These are phyloP conservation scores for Synanthedon tipuliformis DNA, from an alignment of 2,888 invertebrate genomes.

Conservation along the genomic window DNA sequence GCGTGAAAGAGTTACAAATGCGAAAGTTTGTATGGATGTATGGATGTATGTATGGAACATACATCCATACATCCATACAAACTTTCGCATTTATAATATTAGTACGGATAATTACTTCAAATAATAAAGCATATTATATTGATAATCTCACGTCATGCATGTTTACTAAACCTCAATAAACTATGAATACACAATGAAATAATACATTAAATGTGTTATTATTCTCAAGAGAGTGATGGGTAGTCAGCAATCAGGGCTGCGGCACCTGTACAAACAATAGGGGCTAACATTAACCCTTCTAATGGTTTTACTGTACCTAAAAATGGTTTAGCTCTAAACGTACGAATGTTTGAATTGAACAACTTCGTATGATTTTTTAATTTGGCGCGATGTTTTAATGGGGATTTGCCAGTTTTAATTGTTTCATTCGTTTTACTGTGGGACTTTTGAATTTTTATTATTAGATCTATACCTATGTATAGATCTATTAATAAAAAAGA, in stretches of 20 bases:
- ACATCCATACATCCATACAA: no score
- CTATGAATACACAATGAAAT: no score
- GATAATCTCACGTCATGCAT: no score
- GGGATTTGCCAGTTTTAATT: constrained; percentile 1
- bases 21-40: no score
- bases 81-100: no score
- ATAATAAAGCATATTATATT: no score
- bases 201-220: constrained; percentile 13
- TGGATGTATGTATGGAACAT: no score
- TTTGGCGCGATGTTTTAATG: constrained; percentile 2
- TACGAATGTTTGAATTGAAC: constrained; percentile 6
- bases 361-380: constrained; percentile 9
- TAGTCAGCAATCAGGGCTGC: constrained; percentile 9
- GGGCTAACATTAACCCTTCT: constrained; percentile 23
- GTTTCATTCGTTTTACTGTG: constrained; percentile 4
- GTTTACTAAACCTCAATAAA: no score
- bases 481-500: no score
- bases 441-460: background rate
- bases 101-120: no score
- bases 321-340: constrained; percentile 15
- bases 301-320: constrained; percentile 36
- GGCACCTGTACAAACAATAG: constrained; percentile 12
- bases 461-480: no score
- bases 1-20: no score
- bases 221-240: constrained; percentile 27